Conservation (phyloP, 2,113 vertebrate genomes). For the Gambusia holbrooki region DNA sequence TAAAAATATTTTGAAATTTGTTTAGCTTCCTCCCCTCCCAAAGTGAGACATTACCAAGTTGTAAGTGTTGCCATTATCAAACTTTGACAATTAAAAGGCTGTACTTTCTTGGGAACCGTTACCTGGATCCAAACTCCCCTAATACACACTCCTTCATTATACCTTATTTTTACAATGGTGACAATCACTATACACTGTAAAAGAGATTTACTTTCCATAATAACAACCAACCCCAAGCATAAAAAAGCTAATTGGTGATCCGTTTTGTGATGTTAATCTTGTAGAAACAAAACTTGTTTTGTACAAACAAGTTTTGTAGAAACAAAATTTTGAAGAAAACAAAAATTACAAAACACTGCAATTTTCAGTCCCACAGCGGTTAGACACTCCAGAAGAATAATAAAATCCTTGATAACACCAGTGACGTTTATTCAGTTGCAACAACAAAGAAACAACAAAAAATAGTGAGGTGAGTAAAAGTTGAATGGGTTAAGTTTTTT, state of each 20-base stretch:
- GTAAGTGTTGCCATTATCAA: constrained; percentile 58
- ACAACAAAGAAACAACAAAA: constrained; percentile 28
- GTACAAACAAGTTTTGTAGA: too few relatives aligned
- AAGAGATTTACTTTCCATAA: constrained; percentile 52
- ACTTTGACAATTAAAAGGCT: constrained; percentile 55
- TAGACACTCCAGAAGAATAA: constrained; percentile 35
- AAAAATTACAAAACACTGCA: constrained; percentile 29
- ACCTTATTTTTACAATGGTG: constrained; percentile 45
- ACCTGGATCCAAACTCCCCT: constrained; percentile 58
- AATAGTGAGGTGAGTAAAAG: constrained; percentile 11
- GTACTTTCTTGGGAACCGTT: constrained; percentile 52
- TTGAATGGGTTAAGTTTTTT: not conserved
- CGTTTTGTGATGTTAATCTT: constrained; percentile 61
- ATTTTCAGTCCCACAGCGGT: constrained; percentile 52
- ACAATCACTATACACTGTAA: constrained; percentile 58
- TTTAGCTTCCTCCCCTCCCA: constrained; percentile 57
- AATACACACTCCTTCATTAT: constrained; percentile 52
- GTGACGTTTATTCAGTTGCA: constrained; percentile 41
- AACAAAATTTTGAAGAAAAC: too few relatives aligned
- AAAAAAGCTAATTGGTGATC: constrained; percentile 73
- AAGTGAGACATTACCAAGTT: constrained; percentile 45
- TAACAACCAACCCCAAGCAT: constrained; percentile 66
- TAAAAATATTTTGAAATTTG: constrained; percentile 59
- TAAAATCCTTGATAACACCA: constrained; percentile 45
- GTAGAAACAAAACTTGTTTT: constrained; percentile 37